Evolutionary conservation across 2,888 invertebrate genomes (phyloP), one percentile per base, ranked within the genome.

Genomic region (Lampropteryx suffumata): DNA sequence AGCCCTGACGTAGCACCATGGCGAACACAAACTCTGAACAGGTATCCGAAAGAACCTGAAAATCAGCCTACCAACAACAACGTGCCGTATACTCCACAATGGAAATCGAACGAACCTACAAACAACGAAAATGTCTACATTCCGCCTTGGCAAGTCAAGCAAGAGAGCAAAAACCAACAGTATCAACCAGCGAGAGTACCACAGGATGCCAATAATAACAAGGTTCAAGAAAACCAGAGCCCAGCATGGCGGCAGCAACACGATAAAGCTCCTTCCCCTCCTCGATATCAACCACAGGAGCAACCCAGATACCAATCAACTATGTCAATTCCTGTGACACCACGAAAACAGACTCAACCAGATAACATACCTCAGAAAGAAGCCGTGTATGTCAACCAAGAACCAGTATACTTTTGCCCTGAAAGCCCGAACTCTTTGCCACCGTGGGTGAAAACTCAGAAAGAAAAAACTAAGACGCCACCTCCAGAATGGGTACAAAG

Each of bases 391-490:
- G 82, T 90, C 0, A 90, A 82, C 52, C 82, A 89, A 57, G 88
- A 90, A 60, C 90, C 90, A 29, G 82, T 88, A 0, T 90, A 79
- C 61, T 88, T 73, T 48, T 88, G 87, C 48, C 84, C 90, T 1
- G 90, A 87, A 3, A 90, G 88, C 61, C 87, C 90, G 1, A 85
- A 89, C 52, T 75, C 85, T 9, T 76, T 89, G 49, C 86, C 91
- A 32, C 82, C 89, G 1, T 91, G 85, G 84, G 90, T 88, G 1
- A 87, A 85, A 62, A 77, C 87, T 12, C 89, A 89, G 55, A 89
- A 89, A 52, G 89, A 90, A 64, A 90, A 86, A 62, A 89, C 90
- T 0, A 89, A 88, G 64, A 90, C 90, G 29, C 90, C 90, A 17
- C 91, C 90, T 3, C 90, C 91, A 4, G 79, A 65, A 9, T 91